Evolutionary conservation across 2,797 vertebrate genomes (phyloP).

Genomic region (Graptemys geographica): DNA sequence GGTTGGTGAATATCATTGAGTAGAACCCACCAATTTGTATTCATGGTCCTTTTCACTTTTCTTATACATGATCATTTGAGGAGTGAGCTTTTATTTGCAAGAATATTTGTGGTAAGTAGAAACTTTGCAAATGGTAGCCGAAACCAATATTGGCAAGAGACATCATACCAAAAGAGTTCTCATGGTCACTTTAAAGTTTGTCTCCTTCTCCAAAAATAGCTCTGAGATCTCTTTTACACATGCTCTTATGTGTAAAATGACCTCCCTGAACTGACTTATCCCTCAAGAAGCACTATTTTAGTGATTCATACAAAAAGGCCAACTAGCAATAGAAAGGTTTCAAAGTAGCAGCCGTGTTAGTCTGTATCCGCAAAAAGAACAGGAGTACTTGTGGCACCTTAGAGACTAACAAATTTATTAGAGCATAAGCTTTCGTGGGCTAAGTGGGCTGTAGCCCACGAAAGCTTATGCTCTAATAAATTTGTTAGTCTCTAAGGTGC

Average conservation of each 20-base stretch:
- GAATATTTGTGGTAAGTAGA: background rate
- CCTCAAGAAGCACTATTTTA: background rate
- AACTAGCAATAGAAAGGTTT: too few species aligned
- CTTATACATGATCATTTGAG: conserved; percentile 27
- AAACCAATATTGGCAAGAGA: conserved; percentile 20
- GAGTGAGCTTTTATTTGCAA: conserved; percentile 20
- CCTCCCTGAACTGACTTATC: background rate
- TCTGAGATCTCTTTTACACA: background rate
- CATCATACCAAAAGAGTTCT: background rate
- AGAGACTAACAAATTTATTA: too few species aligned
- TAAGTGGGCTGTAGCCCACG: too few species aligned
- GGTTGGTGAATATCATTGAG: conserved; percentile 22
- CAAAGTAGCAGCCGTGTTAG: too few species aligned
- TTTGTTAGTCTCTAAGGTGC: too few species aligned
- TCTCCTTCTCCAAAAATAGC: background rate
- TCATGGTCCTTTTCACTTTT: conserved; percentile 35
- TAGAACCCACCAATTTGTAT: background rate
- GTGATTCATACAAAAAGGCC: too few species aligned
- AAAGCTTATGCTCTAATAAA: too few species aligned
- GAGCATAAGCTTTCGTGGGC: too few species aligned
- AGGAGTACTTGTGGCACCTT: too few species aligned
- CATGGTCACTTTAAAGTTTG: background rate
- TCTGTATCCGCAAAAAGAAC: too few species aligned
- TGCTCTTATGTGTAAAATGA: background rate
- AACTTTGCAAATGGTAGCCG: background rate